Evolutionary conservation across 2,888 invertebrate genomes (phyloP), one percentile per base, ranked within the genome.

Genomic region (Agrochola circellaris): DNA sequence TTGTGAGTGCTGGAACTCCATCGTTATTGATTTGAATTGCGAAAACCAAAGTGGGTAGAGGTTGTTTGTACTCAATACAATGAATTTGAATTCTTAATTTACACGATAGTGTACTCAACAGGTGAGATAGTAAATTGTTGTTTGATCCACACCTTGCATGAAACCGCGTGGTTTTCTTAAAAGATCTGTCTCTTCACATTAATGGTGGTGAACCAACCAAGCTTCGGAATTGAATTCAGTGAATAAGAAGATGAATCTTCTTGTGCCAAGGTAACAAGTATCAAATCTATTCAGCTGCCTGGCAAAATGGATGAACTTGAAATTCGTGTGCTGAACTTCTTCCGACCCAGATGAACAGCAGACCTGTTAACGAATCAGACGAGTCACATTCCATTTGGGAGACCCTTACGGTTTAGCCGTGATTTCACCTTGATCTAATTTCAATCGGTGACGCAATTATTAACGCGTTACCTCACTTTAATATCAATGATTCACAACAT

Each of bases 401-500:
- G 9, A 34, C 1, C 23, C 30, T 8, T 20, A 5, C 7, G n/a
- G 9, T 54, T 23, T 11, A 34, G 0, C 34, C 23, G 6, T 42
- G 30, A 79, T 71, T 80, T 72, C 54, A 54, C 75, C 75, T 60
- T 78, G 81, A 45, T 74, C 65, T 54, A 75, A 30, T 75, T 75
- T 48, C 38, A 54, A 48, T 75, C 45, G 38, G 58, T 81, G 75
- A 38, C 34, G n/a, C 13, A 42, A 54, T 34, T 8, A 62, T 54
- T 51, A n/a, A n/a, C 17, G 3, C 7, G 13, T 34, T 61, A 48
- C 26, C 54, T 60, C 54, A 56, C n/a, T 34, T 48, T 38, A 30
- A 1, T 73, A 73, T 66, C 51, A 51, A 48, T 84, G 61, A 82
- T 64, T 71, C 62, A 61, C 30, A 23, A 66, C n/a, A 30, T 26